Evolutionary conservation across 2,113 vertebrate species (phyloP).

Genomic region (Corythornis vintsioides): DNA sequence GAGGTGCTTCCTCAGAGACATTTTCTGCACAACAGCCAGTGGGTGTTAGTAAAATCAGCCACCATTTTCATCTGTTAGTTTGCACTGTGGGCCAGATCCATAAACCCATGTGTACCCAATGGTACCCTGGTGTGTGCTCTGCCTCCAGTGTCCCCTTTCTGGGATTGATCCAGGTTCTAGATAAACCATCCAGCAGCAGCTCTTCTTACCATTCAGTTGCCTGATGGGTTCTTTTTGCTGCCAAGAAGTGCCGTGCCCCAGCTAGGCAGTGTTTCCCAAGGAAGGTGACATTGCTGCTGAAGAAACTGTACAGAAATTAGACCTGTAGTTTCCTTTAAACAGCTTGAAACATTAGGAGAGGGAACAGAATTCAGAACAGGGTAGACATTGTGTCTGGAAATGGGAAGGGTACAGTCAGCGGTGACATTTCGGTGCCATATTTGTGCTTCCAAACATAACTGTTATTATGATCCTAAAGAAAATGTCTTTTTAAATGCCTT

Average conservation of each 20-base stretch:
- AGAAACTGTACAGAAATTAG: not conserved
- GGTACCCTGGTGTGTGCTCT: not conserved
- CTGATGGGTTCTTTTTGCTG: not conserved
- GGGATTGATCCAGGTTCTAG: not conserved
- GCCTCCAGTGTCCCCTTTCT: not conserved
- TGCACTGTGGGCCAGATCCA: rapidly evolving
- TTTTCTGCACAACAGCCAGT: not conserved
- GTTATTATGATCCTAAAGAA: not conserved
- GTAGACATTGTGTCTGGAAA: not conserved
- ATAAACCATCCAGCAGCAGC: not conserved
- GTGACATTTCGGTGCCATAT: slow-evolving; percentile 2
- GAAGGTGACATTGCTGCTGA: not conserved
- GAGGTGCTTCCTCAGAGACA: not conserved
- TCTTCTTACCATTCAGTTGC: too few relatives aligned
- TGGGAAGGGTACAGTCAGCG: not conserved
- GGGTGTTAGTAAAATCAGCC: not conserved
- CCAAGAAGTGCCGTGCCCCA: not conserved
- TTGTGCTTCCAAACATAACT: not conserved
- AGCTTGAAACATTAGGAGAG: not conserved
- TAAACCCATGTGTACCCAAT: rapidly evolving
- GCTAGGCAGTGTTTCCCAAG: not conserved
- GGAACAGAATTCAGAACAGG: not conserved
- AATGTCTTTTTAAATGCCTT: not conserved
- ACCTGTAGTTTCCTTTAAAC: not conserved
- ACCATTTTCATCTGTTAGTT: rapidly evolving